These are phyloP conservation scores for Petroica traversi DNA, from an alignment of 2,113 vertebrate genomes.

Conservation along the genomic window DNA sequence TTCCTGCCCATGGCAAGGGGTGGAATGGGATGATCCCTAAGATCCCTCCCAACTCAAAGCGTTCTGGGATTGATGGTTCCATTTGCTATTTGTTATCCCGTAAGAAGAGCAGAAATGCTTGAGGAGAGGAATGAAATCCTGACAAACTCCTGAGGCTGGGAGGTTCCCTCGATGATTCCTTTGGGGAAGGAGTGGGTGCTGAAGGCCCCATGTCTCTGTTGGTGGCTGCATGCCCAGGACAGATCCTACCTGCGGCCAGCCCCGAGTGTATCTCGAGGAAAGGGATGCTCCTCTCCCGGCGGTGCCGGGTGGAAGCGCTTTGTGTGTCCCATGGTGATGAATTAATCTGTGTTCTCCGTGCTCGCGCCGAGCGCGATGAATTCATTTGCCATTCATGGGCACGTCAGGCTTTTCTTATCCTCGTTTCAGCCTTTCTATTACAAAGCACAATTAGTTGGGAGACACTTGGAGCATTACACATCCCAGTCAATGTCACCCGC, in stretches of 20 bases:
- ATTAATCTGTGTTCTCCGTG: neutral
- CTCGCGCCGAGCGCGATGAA: neutral
- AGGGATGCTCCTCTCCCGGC: too few species aligned
- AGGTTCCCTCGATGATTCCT: too few species aligned
- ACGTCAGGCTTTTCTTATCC: neutral
- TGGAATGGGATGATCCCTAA: neutral
- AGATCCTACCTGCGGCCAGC: neutral
- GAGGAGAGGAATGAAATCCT: neutral
- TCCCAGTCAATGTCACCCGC: neutral
- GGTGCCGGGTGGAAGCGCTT: neutral
- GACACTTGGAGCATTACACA: neutral
- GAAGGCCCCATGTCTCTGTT: neutral
- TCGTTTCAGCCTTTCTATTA: fast-evolving
- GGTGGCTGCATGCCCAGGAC: neutral
- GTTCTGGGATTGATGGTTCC: fast-evolving
- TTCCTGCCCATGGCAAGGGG: neutral
- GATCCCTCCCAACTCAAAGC: neutral
- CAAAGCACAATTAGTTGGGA: neutral
- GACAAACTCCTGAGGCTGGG: fast-evolving
- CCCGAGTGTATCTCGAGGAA: neutral
- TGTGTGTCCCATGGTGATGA: neutral
- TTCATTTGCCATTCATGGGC: neutral
- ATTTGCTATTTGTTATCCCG: fast-evolving
- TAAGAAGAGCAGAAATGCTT: neutral
- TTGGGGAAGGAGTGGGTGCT: neutral